phyloP scores from a whole-genome alignment of 1,140 invertebrate genomes.

The Calephelis nemesis region DNA sequence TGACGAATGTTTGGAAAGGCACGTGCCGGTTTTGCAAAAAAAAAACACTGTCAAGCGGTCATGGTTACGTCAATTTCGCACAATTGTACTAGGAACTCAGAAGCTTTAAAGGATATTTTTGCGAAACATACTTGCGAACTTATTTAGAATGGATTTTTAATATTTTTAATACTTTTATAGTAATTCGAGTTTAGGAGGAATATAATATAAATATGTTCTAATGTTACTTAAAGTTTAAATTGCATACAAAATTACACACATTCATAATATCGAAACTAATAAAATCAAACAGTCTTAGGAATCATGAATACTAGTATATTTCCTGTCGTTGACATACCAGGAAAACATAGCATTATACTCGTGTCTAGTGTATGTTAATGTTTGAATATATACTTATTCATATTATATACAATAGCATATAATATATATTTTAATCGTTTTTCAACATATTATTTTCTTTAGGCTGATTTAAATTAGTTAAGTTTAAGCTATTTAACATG shows the following conservation, averaged over 20 bases:
- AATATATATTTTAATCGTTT: too few relatives aligned
- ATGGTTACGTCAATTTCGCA: constrained; percentile 73
- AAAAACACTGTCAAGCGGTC: constrained; percentile 40
- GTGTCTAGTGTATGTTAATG: neutral
- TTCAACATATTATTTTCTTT: too few relatives aligned
- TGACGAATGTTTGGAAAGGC: constrained; percentile 47
- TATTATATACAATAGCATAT: neutral
- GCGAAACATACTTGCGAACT: constrained; percentile 30
- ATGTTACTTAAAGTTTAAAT: too few relatives aligned
- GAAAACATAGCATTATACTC: neutral
- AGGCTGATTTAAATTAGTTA: too few relatives aligned
- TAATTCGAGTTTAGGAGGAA: too few relatives aligned
- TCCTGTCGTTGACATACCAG: neutral
- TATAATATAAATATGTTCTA: too few relatives aligned
- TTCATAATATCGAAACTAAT: too few relatives aligned
- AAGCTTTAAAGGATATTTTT: constrained; percentile 38
- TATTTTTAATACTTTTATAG: neutral
- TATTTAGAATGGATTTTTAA: neutral
- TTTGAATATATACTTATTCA: too few relatives aligned
- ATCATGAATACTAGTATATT: too few relatives aligned
- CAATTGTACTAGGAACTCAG: constrained; percentile 68
- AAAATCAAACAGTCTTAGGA: too few relatives aligned
- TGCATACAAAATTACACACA: too few relatives aligned
- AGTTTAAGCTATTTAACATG: too few relatives aligned
- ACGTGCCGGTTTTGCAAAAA: constrained; percentile 51